Evolutionary conservation across 2,888 invertebrate genomes (phyloP).

Genomic region (Fabriciana adippe): DNA sequence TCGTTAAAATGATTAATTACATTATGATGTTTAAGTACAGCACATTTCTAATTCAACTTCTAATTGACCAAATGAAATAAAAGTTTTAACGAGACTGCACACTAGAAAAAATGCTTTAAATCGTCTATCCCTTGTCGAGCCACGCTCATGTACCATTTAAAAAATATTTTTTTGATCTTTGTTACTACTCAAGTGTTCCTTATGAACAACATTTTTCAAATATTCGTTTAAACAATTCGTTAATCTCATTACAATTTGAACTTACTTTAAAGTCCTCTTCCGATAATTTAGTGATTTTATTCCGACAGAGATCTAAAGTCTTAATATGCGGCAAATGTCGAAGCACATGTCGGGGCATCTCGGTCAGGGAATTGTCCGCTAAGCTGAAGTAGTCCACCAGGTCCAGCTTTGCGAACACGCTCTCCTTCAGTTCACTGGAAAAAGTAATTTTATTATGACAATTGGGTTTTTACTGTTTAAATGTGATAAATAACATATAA

Average conservation of each 20-base stretch:
- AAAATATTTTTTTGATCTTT: too few species aligned
- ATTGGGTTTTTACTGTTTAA: too few species aligned
- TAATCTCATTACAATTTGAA: background rate
- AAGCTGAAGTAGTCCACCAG: conserved; percentile 89
- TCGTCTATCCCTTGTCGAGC: background rate
- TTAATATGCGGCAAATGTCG: conserved; percentile 89
- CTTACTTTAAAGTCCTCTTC: conserved; percentile 88
- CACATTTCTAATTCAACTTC: too few species aligned
- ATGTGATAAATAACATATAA: too few species aligned
- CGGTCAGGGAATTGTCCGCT: conserved; percentile 89
- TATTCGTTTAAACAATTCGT: background rate
- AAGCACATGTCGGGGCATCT: conserved; percentile 89
- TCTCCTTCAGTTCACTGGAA: conserved; percentile 87
- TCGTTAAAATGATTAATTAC: too few species aligned
- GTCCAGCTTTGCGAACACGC: conserved; percentile 88
- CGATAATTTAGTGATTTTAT: conserved; percentile 88
- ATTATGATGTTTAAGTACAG: too few species aligned
- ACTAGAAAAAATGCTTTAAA: background rate
- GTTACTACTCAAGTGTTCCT: too few species aligned
- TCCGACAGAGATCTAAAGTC: conserved; percentile 91
- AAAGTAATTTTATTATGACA: background rate
- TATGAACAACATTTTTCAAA: background rate
- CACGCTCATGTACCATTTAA: background rate
- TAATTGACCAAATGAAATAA: too few species aligned
- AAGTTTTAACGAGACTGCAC: too few species aligned